These are phyloP conservation scores for Spea multiplicata DNA, from an alignment of 2,113 vertebrate genomes.

Conservation along the genomic window DNA sequence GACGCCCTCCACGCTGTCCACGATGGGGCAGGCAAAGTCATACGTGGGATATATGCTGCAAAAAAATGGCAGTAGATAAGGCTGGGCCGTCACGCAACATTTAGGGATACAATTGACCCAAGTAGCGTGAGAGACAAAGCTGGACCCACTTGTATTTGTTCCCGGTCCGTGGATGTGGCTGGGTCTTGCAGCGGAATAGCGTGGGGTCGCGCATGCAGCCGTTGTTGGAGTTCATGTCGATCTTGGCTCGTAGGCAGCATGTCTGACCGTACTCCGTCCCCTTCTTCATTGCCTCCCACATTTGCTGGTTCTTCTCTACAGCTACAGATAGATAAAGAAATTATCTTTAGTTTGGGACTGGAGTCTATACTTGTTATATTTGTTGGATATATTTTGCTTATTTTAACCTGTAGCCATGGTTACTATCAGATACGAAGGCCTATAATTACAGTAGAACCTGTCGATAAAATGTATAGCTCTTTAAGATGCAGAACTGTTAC, in stretches of 20 bases:
- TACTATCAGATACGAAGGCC: too few species aligned
- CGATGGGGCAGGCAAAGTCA: slow-evolving; percentile 96
- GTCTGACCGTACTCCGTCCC: slow-evolving; percentile 83
- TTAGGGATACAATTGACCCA: too few species aligned
- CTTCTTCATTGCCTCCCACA: slow-evolving; percentile 96
- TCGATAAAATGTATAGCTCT: too few species aligned
- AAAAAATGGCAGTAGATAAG: background rate
- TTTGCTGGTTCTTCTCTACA: slow-evolving; percentile 87
- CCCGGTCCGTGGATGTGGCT: slow-evolving; percentile 90
- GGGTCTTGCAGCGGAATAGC: slow-evolving; percentile 92
- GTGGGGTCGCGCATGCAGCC: slow-evolving; percentile 96
- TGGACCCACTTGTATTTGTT: slow-evolving; percentile 79
- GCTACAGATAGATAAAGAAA: slow-evolving; percentile 62
- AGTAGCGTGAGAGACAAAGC: background rate
- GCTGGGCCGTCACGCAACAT: background rate
- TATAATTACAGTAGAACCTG: too few species aligned
- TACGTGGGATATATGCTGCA: slow-evolving; percentile 92
- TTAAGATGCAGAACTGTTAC: too few species aligned
- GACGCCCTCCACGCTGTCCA: slow-evolving; percentile 93
- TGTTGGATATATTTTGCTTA: background rate
- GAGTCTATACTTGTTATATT: background rate
- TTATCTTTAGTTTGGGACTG: too few species aligned
- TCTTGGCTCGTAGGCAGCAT: slow-evolving; percentile 95
- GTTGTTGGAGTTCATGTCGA: slow-evolving; percentile 97
- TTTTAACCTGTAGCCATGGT: background rate